phyloP scores from a whole-genome alignment of 2,888 invertebrate genomes.

The Pherbina coryleti region DNA sequence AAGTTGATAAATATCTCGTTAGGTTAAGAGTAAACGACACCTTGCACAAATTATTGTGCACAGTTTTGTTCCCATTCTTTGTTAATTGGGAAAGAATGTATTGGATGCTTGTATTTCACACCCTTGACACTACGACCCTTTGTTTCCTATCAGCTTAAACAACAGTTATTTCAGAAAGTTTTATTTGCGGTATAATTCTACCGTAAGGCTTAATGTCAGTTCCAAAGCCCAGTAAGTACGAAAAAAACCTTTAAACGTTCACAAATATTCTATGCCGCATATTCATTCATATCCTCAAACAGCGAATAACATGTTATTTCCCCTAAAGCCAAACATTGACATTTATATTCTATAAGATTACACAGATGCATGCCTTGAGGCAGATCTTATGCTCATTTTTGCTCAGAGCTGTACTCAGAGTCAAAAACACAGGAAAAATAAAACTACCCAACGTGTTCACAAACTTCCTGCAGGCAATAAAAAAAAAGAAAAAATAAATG shows the following conservation, averaged over 20 bases:
- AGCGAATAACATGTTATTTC: neutral
- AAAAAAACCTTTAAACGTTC: neutral
- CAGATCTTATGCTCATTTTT: too few species aligned
- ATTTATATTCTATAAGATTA: too few species aligned
- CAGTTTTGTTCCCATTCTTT: neutral
- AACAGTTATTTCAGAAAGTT: neutral
- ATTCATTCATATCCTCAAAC: neutral
- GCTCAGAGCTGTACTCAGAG: too few species aligned
- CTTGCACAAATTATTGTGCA: neutral
- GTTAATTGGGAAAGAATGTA: neutral
- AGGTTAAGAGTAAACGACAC: too few species aligned
- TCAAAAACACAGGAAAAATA: too few species aligned
- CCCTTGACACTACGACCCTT: neutral
- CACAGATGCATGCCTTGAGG: too few species aligned
- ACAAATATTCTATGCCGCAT: neutral
- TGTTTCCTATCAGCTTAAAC: too few species aligned
- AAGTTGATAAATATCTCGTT: too few species aligned
- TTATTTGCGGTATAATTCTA: neutral
- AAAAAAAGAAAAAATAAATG: too few species aligned
- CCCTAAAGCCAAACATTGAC: too few species aligned
- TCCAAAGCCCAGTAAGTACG: neutral
- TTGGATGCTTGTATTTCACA: neutral
- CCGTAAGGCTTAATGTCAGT: neutral
- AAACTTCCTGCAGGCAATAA: too few species aligned
- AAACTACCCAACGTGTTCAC: too few species aligned